Base-by-base conservation (phyloP, 2,888 invertebrate genomes). In the Lampropteryx suffumata region DNA sequence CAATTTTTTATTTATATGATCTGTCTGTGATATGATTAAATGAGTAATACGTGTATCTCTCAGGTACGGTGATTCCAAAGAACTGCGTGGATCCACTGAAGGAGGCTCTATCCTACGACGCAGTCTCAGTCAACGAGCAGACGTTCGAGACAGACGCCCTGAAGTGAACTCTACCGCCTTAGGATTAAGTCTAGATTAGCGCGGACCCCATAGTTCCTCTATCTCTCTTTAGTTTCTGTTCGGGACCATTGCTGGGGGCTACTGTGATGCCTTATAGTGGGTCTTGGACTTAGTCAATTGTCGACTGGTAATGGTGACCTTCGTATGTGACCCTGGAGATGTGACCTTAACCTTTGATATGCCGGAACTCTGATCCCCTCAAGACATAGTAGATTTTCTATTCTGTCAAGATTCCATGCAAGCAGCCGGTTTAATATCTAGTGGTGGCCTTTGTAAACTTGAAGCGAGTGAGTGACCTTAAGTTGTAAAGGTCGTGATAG, bases 11-110 rank as follows among this genome's bases (percentile, higher is more conserved):
- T 2, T 24, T 5, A 7, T 5, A 24, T 24, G 7, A 5, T 24
- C 7, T 24, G 24, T 4, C 7, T 24, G 1, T 7, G 24, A 21
- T 21, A 21, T 3, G 3, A 21, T 5, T 3, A 21, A 21, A 21
- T n/a, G n/a, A n/a, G n/a, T n/a, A n/a, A n/a, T n/a, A 32, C 6
- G 1, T 34, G 34, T 34, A 7, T 24, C 10, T 8, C 8, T 1
- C 55, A 55, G 56, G 96, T 63, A 96, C 96, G 7, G 89, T 97
- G 62, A 97, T 97, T 90, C 97, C 97, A 73, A 97, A 97, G 90
- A 94, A 95, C 76, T 97, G 96, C 78, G 95, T 96, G 69, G 96
- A 96, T 69, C 84, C 94, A 17, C 87, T 97, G 35, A 93, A 94
- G 69, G 94, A 95, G 72, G 95, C 95, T 55, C 91, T 97, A n/a